Percentiles rank a stretch among this genome's conserved stretches.
Conservation (phyloP, 2,797 vertebrate genomes). For the Falco biarmicus region DNA sequence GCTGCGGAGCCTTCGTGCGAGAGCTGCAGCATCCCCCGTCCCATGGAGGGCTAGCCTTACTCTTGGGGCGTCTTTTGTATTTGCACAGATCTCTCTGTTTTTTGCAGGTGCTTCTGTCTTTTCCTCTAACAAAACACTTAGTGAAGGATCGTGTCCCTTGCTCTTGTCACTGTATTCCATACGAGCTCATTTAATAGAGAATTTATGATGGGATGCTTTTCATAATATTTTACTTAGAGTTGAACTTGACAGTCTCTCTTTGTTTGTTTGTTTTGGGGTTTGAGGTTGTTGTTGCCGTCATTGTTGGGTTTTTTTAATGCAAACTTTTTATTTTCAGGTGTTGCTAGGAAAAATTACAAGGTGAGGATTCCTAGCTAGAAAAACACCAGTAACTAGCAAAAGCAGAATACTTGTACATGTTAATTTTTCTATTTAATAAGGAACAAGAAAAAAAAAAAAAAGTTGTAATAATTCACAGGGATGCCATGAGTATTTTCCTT, state of each 20-base stretch:
- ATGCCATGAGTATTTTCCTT: background rate
- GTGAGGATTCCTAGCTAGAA: background rate
- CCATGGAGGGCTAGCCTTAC: too few species aligned
- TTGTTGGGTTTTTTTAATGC: background rate
- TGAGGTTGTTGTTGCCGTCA: too few species aligned
- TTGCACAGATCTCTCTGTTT: fast-evolving
- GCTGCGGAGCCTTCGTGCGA: background rate
- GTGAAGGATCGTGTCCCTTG: too few species aligned
- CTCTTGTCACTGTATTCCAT: background rate
- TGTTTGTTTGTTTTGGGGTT: background rate
- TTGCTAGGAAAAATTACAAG: background rate
- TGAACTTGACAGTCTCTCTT: background rate
- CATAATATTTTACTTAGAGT: background rate
- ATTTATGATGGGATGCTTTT: fast-evolving
- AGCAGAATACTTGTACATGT: background rate
- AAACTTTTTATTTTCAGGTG: background rate
- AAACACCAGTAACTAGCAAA: background rate
- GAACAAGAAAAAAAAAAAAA: background rate
- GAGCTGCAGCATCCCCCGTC: background rate
- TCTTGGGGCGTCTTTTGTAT: background rate
- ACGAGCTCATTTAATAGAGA: background rate
- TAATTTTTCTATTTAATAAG: background rate
- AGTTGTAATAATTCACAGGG: constrained; percentile 2
- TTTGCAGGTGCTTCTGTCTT: background rate
- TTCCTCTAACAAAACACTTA: background rate